Percentiles rank a stretch among this genome's conserved stretches.
Conservation (phyloP, 2,888 invertebrate genomes). For the Formica aserva region DNA sequence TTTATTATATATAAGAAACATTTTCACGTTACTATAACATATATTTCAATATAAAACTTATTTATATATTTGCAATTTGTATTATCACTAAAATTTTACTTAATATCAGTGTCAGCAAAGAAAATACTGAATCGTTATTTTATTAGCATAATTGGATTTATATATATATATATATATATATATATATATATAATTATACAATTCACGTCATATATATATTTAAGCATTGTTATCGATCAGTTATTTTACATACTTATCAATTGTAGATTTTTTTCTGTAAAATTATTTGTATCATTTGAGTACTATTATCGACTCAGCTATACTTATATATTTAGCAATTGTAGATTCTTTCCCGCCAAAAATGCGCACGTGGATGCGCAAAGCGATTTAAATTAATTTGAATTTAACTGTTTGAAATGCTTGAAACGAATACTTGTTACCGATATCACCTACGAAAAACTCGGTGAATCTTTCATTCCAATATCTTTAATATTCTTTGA, state of each 20-base stretch:
- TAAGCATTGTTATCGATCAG: too few relatives aligned
- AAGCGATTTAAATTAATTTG: neutral
- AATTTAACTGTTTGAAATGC: neutral
- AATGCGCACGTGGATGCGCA: neutral
- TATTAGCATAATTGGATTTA: too few relatives aligned
- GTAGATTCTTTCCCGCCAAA: conserved; percentile 1
- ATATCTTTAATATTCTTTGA: neutral
- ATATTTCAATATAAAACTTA: too few relatives aligned
- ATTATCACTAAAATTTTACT: neutral
- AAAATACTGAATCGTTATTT: too few relatives aligned
- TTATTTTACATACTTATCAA: too few relatives aligned
- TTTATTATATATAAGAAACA: neutral
- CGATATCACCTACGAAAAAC: neutral
- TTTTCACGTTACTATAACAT: neutral
- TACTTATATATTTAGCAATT: neutral
- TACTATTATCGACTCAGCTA: too few relatives aligned
- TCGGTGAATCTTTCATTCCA: neutral
- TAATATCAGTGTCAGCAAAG: too few relatives aligned
- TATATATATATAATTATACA: too few relatives aligned
- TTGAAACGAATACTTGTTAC: neutral
- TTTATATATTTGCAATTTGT: neutral
- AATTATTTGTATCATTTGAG: too few relatives aligned
- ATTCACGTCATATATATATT: too few relatives aligned
- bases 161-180: too few relatives aligned
- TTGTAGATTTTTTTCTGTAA: neutral